Conservation (phyloP, 2,888 invertebrate species). For the Theretra japonica region DNA sequence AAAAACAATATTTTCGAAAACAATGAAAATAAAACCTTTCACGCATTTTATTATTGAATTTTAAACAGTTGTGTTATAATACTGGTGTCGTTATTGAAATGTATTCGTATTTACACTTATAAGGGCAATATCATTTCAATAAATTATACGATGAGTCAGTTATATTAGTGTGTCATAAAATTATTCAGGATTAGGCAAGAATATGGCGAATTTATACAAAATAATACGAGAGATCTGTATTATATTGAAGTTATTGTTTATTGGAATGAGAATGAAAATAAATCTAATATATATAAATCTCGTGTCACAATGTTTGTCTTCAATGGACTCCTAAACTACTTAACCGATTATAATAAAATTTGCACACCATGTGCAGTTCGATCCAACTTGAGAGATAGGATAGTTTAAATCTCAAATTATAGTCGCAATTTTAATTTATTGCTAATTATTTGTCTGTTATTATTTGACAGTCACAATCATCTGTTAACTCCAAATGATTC, state of each 20-base stretch:
- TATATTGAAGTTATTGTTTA: not conserved
- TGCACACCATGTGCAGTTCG: too few species aligned
- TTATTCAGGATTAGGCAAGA: not conserved
- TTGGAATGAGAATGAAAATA: not conserved
- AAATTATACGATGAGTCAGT: not conserved
- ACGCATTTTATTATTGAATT: not conserved
- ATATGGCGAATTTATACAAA: not conserved
- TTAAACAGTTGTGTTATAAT: constrained; percentile 11
- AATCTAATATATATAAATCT: too few species aligned
- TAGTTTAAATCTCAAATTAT: too few species aligned
- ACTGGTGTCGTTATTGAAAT: not conserved
- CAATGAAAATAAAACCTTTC: not conserved
- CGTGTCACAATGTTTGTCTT: too few species aligned
- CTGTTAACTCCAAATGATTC: too few species aligned
- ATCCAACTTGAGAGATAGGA: too few species aligned
- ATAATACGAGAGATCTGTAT: not conserved
- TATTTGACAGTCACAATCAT: too few species aligned
- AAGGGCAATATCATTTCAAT: not conserved
- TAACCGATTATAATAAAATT: too few species aligned
- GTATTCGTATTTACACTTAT: not conserved
- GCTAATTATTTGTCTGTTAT: too few species aligned
- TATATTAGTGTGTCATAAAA: not conserved
- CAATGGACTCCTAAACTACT: too few species aligned
- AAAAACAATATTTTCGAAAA: not conserved
- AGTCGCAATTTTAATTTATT: too few species aligned